Evolutionary conservation across 2,888 invertebrate genomes (phyloP).

Genomic region (Tetranychus truncatus): DNA sequence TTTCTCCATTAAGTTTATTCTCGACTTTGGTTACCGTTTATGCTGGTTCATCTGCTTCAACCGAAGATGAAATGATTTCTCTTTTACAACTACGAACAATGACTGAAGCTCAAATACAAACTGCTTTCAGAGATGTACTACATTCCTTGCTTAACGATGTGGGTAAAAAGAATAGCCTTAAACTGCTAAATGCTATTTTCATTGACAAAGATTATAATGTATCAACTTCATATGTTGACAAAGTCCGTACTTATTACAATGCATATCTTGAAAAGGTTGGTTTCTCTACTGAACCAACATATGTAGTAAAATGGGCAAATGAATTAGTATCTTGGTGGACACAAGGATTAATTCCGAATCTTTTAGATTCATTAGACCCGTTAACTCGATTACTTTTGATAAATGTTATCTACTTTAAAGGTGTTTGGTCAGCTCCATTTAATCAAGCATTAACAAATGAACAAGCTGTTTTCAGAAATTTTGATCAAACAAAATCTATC

Average conservation of each 20-base stretch:
- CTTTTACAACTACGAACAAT: background rate
- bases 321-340: constrained; percentile 7
- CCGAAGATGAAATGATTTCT: background rate
- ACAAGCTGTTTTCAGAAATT: background rate
- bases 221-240: background rate
- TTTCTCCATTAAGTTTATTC: constrained; percentile 8
- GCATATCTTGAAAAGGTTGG: constrained; percentile 1
- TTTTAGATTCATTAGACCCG: constrained; percentile 5
- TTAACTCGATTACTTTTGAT: constrained; percentile 10
- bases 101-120: constrained; percentile 1
- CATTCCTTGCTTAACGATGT: background rate
- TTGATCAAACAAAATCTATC: background rate
- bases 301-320: background rate
- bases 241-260: constrained; percentile 11
- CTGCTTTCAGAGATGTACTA: background rate
- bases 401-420: constrained; percentile 16
- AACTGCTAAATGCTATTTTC: constrained; percentile 4
- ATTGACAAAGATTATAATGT: constrained; percentile 12
- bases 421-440: background rate
- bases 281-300: background rate
- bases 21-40: background rate
- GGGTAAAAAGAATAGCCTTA: background rate
- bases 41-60: constrained; percentile 1
- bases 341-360: constrained; percentile 1
- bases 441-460: constrained; percentile 3